Conservation (phyloP, 1,140 invertebrate genomes). For the Parapsyche elsis region DNA sequence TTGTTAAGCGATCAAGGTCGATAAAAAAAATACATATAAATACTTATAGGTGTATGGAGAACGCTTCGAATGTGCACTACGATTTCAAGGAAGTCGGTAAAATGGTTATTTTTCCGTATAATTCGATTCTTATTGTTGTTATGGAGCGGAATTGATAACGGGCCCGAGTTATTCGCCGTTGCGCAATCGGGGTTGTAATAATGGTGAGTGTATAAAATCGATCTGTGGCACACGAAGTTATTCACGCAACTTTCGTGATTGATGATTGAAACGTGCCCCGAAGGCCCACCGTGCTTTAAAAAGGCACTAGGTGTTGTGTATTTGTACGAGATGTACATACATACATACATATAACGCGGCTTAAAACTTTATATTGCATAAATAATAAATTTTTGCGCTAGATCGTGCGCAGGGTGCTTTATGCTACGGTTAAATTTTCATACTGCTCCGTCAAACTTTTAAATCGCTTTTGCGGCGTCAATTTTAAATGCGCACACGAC, state of each 20-base stretch:
- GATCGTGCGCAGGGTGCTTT: neutral
- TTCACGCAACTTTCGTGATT: conserved; percentile 19
- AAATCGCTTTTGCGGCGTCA: no score
- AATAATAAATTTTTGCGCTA: neutral
- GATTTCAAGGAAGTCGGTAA: neutral
- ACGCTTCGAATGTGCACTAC: neutral
- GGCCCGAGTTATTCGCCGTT: no score
- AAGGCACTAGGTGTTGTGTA: neutral
- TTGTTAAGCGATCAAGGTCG: conserved; percentile 33
- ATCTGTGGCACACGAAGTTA: neutral
- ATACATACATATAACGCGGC: no score
- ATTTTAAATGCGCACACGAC: no score
- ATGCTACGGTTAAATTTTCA: no score
- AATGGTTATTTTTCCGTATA: neutral
- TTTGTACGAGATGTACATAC: neutral
- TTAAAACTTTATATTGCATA: neutral
- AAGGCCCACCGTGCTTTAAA: conserved; percentile 2
- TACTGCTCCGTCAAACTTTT: no score
- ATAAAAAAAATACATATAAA: neutral
- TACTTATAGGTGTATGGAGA: neutral
- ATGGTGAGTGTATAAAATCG: neutral
- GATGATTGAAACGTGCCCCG: conserved; percentile 14
- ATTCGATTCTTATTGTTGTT: neutral
- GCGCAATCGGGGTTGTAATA: no score
- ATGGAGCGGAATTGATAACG: no score